These are phyloP conservation scores for Arizona elegans DNA, from an alignment of 2,113 vertebrate species.

Conservation along the genomic window DNA sequence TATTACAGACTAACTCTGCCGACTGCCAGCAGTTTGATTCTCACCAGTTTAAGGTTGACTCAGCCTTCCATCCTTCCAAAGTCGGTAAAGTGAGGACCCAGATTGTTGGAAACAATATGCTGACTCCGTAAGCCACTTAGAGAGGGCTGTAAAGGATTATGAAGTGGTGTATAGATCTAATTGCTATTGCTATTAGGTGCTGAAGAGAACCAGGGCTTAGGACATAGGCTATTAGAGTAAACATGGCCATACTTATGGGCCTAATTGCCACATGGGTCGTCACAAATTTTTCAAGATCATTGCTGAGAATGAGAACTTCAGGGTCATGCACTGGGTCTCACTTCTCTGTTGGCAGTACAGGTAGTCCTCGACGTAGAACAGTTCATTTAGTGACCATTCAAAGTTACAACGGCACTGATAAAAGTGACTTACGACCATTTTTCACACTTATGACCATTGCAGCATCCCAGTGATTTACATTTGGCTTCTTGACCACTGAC, in stretches of 20 bases:
- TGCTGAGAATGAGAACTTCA: background rate
- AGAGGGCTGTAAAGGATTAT: too few relatives aligned
- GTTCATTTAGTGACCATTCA: too few relatives aligned
- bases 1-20: background rate
- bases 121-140: too few relatives aligned
- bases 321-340: background rate
- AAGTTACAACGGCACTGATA: too few relatives aligned
- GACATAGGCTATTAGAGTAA: background rate
- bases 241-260: background rate
- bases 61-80: background rate
- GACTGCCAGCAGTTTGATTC: background rate
- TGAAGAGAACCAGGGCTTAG: background rate
- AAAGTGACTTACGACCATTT: too few relatives aligned
- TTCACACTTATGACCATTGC: too few relatives aligned
- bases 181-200: background rate
- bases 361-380: too few relatives aligned
- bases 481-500: too few relatives aligned
- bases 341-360: background rate
- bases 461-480: too few relatives aligned
- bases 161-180: too few relatives aligned
- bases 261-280: background rate
- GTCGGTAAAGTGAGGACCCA: background rate
- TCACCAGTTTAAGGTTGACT: background rate
- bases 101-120: too few relatives aligned
- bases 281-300: background rate